Percentiles rank a stretch among this genome's conserved stretches.
Conservation (phyloP, 2,113 vertebrate genomes). For the Callionymus lyra region DNA sequence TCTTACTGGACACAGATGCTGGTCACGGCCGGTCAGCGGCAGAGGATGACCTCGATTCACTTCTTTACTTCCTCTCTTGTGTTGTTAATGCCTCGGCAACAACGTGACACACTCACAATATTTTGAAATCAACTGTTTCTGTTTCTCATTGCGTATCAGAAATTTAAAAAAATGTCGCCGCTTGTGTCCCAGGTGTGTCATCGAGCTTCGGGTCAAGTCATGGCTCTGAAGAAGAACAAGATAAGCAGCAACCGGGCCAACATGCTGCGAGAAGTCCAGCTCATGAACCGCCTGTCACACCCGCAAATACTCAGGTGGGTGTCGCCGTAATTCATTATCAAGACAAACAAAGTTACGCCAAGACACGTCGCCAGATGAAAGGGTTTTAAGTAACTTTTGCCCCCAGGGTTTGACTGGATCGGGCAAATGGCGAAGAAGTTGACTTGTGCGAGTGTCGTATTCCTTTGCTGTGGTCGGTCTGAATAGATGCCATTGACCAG, state of each 20-base stretch:
- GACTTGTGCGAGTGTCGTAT: no score
- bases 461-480: no score
- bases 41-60: constrained; percentile 35
- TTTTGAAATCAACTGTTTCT: no score
- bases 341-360: no score
- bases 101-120: no score
- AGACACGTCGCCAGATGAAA: no score
- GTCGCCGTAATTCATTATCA: not conserved
- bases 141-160: no score
- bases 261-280: constrained; percentile 93
- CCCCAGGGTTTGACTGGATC: no score
- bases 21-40: constrained; percentile 20
- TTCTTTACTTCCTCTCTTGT: constrained; percentile 12
- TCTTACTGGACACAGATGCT: constrained; percentile 14
- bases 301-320: constrained; percentile 89
- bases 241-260: constrained; percentile 94
- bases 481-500: no score
- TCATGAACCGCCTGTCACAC: constrained; percentile 96
- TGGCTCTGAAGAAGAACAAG: constrained; percentile 98
- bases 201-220: constrained; percentile 87
- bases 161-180: no score
- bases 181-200: constrained; percentile 77
- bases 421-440: no score
- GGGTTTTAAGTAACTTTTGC: no score
- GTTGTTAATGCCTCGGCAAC: not conserved